Evolutionary conservation across 2,888 invertebrate genomes (phyloP).

Genomic region (Acanthosepion lycidas): DNA sequence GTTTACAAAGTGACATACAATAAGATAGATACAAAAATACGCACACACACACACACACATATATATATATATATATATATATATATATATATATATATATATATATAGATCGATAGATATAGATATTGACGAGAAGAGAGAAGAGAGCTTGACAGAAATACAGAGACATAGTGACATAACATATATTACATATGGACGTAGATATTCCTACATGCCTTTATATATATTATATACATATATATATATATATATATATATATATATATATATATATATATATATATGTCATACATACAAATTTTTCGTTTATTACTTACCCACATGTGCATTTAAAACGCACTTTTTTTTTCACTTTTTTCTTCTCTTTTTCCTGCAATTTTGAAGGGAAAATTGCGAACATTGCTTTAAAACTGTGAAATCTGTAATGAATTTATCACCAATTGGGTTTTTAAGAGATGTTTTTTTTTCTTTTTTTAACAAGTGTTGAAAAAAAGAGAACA

Average conservation of each 20-base stretch:
- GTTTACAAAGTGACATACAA: too few species aligned
- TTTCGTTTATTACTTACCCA: conserved; percentile 9
- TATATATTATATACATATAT: not conserved
- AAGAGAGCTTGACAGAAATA: not conserved
- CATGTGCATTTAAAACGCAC: not conserved
- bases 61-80: too few species aligned
- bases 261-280: not conserved
- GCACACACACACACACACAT: too few species aligned
- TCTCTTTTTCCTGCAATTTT: conserved; percentile 33
- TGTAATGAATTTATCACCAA: not conserved
- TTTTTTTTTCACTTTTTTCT: conserved; percentile 33
- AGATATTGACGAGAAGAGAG: not conserved
- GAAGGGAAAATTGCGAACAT: conserved; percentile 22
- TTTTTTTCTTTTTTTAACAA: not conserved
- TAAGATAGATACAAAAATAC: too few species aligned
- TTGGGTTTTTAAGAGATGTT: not conserved
- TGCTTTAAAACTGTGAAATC: not conserved
- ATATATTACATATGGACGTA: not conserved
- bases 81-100: too few species aligned
- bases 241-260: not conserved
- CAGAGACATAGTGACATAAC: not conserved
- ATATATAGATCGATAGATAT: too few species aligned
- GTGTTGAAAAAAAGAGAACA: not conserved
- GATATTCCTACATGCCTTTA: not conserved
- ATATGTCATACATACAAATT: not conserved